Base-by-base conservation (phyloP, 2,113 vertebrate species). In the Atherinomorus stipes region DNA sequence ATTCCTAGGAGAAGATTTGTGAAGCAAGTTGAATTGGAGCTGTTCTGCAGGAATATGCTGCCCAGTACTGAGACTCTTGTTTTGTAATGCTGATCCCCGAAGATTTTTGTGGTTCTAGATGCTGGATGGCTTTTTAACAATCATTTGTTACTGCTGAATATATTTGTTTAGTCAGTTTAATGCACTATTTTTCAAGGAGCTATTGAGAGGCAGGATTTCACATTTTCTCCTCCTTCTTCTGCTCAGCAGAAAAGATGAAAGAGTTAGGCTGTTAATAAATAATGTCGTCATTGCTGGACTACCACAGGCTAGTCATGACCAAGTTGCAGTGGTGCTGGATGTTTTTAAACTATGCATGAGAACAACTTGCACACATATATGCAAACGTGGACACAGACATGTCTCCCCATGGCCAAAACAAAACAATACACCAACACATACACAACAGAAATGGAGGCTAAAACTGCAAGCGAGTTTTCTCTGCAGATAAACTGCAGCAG, bases 301-400 rank as follows among this genome's bases (percentile, higher is more conserved):
- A 77, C 77, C 81, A 26, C 56, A 80, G 73, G 83, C 65, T 54
- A 74, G 73, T 62, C 76, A 38, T 71, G 75, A 75, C 80, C 68
- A 76, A 78, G 76, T 71, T 74, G 42, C 54, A 75, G 78, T 47
- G 66, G 26, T 42, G 50, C 23, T 12, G 51, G 63, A 58, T 52
- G 53, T 64, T 83, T 88, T 91, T 81, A 90, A n/a, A 91, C 58
- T 87, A 89, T 86, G 79, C 71, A 87, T 86, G 80, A 86, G 84
- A 68, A 62, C 51, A 85, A 84, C n/a, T 19, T 47, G 37, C 47
- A 50, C 6, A 49, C 52, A 26, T 8, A 74, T n/a, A 2, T 23
- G 45, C 28, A 75, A 22, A 77, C 59, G 18, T 54, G 42, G 23
- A 52, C 38, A 57, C 28, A 3, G 18, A 57, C 22, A n/a, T 26